Evolutionary conservation across 2,797 vertebrate species (phyloP), one percentile per base, ranked within the genome.

Genomic region (Lophotriccus pileatus): DNA sequence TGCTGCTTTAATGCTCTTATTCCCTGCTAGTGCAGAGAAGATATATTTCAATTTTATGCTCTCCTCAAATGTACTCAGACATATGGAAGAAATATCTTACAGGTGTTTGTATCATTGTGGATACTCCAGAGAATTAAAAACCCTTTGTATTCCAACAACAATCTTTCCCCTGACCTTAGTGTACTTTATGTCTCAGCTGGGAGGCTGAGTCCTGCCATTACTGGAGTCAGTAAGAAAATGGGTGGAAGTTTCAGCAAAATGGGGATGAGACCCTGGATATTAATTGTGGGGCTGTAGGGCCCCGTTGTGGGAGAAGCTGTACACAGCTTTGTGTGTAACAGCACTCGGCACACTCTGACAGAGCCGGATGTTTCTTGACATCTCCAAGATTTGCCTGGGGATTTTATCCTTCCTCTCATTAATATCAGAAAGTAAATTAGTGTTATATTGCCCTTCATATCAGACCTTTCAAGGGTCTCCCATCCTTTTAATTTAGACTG

Each of bases 401-500:
- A 32, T 39, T 74, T 9, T 13, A 90, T 75, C 66, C 77, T 78
- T 78, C 27, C 69, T 86, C 87, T 94, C 87, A 55, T 64, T 95
- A 87, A 46, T 59, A 86, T 32, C 64, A 66, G 55, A 84, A 95
- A 89, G 36, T 74, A 88, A 96, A 96, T 76, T 81, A 94, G 39
- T 73, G 50, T 70, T 76, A 78, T 68, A 44, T 77, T 97, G 67
- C 41, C 95, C 91, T 96, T 95, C 83, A 11, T 87, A 63, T 60
- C 72, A 94, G 87, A 94, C 93, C 83, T 96, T 97, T 96, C 73
- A 77, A 36, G 56, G 37, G 49, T 88, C 94, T 94, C 74, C 90
- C 58, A 41, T 95, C 77, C 91, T 91, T 96, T 94, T 94, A 77
- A 92, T 96, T 96, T 96, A 93, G 94, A 90, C 41, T 6, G n/a